Percentiles rank a stretch among this genome's conserved stretches.
These are phyloP conservation scores for Pristionchus fissidentatus DNA, from an alignment of 2,888 invertebrate genomes.

Conservation along the genomic window DNA sequence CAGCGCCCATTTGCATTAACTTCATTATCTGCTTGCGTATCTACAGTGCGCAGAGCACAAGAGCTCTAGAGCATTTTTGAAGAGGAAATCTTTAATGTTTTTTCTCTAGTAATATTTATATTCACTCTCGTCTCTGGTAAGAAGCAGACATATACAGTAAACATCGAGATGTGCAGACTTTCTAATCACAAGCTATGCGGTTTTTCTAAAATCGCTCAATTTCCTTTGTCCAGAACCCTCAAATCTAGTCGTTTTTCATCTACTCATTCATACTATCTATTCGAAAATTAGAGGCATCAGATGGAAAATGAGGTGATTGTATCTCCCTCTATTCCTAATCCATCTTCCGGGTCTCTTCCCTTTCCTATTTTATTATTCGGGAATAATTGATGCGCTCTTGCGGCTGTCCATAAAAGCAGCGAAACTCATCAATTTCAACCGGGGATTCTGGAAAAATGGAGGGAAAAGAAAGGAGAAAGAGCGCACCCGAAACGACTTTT, in stretches of 20 bases:
- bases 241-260: background rate
- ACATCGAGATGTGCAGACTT: background rate
- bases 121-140: too few relatives aligned
- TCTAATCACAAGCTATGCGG: background rate
- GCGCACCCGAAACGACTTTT: too few relatives aligned
- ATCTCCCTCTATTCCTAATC: slow-evolving; percentile 27
- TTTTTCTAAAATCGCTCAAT: too few relatives aligned
- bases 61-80: too few relatives aligned
- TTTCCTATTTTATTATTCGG: slow-evolving; percentile 37
- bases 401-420: background rate
- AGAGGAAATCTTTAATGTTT: too few relatives aligned
- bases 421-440: slow-evolving; percentile 37
- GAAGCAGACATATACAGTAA: too few relatives aligned
- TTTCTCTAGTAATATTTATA: too few relatives aligned
- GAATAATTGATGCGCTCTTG: slow-evolving; percentile 21
- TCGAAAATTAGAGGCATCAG: slow-evolving; percentile 23
- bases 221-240: background rate
- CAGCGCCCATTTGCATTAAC: too few relatives aligned
- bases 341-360: slow-evolving; percentile 12
- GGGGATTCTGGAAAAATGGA: slow-evolving; percentile 37
- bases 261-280: too few relatives aligned
- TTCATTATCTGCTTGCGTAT: too few relatives aligned
- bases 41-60: too few relatives aligned
- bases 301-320: slow-evolving; percentile 41
- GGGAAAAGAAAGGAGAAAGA: background rate